Percentiles rank a stretch among this genome's conserved stretches.
phyloP scores from a whole-genome alignment of 2,888 invertebrate genomes.

The Campaea margaritaria region DNA sequence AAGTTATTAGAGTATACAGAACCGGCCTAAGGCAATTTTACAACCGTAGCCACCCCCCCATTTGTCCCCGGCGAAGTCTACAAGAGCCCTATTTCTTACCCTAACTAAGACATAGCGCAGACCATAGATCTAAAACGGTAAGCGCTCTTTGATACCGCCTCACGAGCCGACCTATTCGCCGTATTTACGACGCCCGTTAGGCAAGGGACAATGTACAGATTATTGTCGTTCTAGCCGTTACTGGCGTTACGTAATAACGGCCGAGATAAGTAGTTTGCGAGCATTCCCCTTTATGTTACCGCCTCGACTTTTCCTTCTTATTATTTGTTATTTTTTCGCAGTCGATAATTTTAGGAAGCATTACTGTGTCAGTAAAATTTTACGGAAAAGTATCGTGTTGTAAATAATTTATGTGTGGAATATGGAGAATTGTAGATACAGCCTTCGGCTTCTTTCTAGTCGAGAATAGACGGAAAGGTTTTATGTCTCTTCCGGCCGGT shows the following conservation, averaged over 20 bases:
- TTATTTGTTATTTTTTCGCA: constrained; percentile 6
- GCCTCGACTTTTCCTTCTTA: constrained; percentile 11
- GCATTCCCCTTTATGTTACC: constrained; percentile 15
- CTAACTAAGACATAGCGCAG: constrained; percentile 23
- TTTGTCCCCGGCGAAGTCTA: constrained; percentile 11
- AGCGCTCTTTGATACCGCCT: constrained; percentile 51
- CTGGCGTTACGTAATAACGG: constrained; percentile 30
- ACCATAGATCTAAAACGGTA: constrained; percentile 40
- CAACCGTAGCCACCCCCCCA: constrained; percentile 5
- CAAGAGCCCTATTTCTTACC: constrained; percentile 23
- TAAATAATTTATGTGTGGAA: too few species aligned
- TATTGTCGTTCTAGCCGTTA: constrained; percentile 39
- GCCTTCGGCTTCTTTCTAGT: too few species aligned
- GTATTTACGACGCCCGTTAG: constrained; percentile 64
- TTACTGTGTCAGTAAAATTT: too few species aligned
- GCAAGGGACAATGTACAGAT: constrained; percentile 55
- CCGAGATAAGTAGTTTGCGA: constrained; percentile 29
- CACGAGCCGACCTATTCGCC: constrained; percentile 60
- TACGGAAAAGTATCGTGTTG: too few species aligned
- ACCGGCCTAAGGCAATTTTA: not conserved
- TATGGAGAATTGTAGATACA: too few species aligned
- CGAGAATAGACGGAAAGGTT: too few species aligned
- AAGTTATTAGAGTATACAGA: too few species aligned
- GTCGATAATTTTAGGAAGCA: constrained; percentile 3
- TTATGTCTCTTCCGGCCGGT: too few species aligned